phyloP scores from a whole-genome alignment of 2,888 invertebrate species.

The Patella caerulea region DNA sequence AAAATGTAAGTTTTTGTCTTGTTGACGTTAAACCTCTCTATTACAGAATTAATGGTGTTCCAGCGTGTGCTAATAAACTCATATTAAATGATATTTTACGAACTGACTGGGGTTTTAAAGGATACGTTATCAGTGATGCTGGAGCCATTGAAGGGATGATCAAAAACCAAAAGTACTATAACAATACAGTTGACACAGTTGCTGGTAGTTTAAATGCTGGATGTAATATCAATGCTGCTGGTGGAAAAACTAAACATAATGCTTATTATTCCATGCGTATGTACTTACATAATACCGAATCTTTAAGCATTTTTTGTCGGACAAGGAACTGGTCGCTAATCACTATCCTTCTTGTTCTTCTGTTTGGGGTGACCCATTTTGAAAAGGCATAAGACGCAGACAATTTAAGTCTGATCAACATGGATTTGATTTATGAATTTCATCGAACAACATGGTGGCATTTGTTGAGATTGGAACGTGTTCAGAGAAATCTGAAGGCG shows the following conservation, averaged over 20 bases:
- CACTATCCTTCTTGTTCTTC: too few relatives aligned
- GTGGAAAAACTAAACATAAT: not conserved
- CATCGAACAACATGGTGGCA: too few relatives aligned
- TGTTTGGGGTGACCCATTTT: too few relatives aligned
- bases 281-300: not conserved
- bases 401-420: too few relatives aligned
- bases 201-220: conserved; percentile 54
- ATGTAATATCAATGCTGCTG: conserved; percentile 49
- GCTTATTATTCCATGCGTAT: conserved; percentile 13
- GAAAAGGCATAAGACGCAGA: too few relatives aligned
- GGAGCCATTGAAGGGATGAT: conserved; percentile 60
- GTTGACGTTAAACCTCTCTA: not conserved
- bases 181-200: conserved; percentile 46
- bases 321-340: too few relatives aligned
- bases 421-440: too few relatives aligned
- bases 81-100: conserved; percentile 58
- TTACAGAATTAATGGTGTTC: conserved; percentile 60
- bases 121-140: conserved; percentile 64
- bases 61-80: conserved; percentile 59
- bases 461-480: too few relatives aligned
- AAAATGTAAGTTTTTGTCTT: not conserved
- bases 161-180: conserved; percentile 48
- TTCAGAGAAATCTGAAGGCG: too few relatives aligned
- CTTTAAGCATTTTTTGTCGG: too few relatives aligned
- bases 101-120: conserved; percentile 58